A percentile compares a stretch with the other conserved stretches of the same genome.
Evolutionary conservation across 1,140 invertebrate genomes (phyloP).

Genomic region (Apis laboriosa): DNA sequence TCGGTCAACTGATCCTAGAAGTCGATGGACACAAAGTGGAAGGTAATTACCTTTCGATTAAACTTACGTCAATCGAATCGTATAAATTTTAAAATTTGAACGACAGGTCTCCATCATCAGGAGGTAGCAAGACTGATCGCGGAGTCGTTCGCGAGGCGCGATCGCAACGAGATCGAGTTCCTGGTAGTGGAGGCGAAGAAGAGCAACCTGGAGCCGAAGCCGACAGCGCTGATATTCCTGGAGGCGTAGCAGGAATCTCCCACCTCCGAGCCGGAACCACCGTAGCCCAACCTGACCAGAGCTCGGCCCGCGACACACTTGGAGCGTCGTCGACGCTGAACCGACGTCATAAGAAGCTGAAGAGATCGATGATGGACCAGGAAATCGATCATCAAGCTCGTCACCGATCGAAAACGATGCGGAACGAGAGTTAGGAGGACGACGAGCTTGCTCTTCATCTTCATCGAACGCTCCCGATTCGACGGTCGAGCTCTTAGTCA

Average conservation of each 20-base stretch:
- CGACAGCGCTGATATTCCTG: slow-evolving; percentile 92
- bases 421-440: too few species aligned
- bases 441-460: slow-evolving; percentile 31
- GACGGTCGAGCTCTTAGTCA: slow-evolving; percentile 54
- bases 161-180: slow-evolving; percentile 93
- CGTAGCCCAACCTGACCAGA: slow-evolving; percentile 66
- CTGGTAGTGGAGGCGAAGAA: slow-evolving; percentile 94
- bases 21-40: slow-evolving; percentile 94
- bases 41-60: slow-evolving; percentile 80
- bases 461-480: slow-evolving; percentile 11
- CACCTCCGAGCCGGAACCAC: slow-evolving; percentile 78
- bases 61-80: too few species aligned
- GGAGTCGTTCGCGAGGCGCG: slow-evolving; percentile 92
- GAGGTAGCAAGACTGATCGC: slow-evolving; percentile 94
- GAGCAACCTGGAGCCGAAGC: slow-evolving; percentile 93
- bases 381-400: background rate
- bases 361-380: background rate
- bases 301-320: slow-evolving; percentile 43
- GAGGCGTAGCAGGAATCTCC: slow-evolving; percentile 89
- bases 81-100: background rate
- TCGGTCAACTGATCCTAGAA: slow-evolving; percentile 95
- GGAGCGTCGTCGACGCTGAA: slow-evolving; percentile 30
- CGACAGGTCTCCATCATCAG: slow-evolving; percentile 84
- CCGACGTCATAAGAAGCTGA: background rate
- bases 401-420: background rate